Base-by-base conservation (phyloP, 2,113 vertebrate genomes). In the Anarrhichthys ocellatus region DNA sequence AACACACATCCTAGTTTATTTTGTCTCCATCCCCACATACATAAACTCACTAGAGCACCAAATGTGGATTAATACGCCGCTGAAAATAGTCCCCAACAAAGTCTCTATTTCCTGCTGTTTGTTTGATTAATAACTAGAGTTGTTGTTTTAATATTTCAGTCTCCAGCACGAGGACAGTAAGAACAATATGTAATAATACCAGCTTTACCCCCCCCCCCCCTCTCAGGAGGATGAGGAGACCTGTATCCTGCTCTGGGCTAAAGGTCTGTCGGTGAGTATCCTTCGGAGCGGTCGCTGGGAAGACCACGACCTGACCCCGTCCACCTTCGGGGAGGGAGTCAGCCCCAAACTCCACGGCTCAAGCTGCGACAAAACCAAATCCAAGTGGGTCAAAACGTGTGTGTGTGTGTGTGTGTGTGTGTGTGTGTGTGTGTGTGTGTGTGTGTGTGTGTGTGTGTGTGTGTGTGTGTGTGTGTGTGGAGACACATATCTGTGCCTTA, bases 241-340 rank as follows among this genome's bases (percentile, higher is more conserved):
- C 6, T 95, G 95, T 56, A 96, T 98, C 85, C 94, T 98, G 13
- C 83, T 97, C 77, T 98, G 96, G 97, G 97, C 97, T 0, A 90
- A 90, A 32, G 91, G 95, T 62, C 92, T 98, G 78, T 90, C 94
- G 0, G 95, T 97, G 73, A 86, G 90, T 52, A 91, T 95, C 32
- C 91, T 88, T 1, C 79, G 88, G 7, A 77, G 82, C 0, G 91
- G 93, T 0, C 87, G 71, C 76, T 95, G 94, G 94, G 91, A 94
- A 0, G 87, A 83, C 1, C 72, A 95, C 4, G 95, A 97, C 76
- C 93, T 97, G 50, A 95, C 95, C 0, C 8, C 81, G 0, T 76
- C 85, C 27, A 98, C 97, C 15, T 98, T 98, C 1, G 94, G 95
- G 2, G 69, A 89, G 2, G 87, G 80, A 0, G 92, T 87, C 15